Evolutionary conservation across 1,140 invertebrate species (phyloP).

Genomic region (Rhynchophorus ferrugineus): DNA sequence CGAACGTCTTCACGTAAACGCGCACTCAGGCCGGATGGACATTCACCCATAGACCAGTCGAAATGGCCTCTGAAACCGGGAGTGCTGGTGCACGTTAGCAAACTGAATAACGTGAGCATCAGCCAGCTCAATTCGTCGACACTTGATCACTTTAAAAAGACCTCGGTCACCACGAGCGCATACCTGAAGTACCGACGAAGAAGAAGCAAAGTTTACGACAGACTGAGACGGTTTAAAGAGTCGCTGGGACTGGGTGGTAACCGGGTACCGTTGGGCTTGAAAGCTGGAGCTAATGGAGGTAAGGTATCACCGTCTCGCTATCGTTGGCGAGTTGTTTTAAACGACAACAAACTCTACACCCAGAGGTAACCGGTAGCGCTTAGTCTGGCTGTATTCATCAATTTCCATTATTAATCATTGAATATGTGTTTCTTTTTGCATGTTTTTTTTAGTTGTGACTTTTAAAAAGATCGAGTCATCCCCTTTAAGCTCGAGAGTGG

Average conservation of each 20-base stretch:
- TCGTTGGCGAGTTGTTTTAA: slow-evolving; percentile 8
- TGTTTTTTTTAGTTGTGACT: slow-evolving; percentile 42
- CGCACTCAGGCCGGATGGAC: slow-evolving; percentile 33
- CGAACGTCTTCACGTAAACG: slow-evolving; percentile 1
- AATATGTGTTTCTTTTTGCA: no score
- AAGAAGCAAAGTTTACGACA: slow-evolving; percentile 37
- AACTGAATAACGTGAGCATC: slow-evolving; percentile 52
- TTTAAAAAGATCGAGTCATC: slow-evolving; percentile 43
- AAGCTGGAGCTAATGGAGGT: slow-evolving; percentile 35
- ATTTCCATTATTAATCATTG: no score
- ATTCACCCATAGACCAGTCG: slow-evolving; percentile 50
- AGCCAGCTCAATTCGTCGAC: slow-evolving; percentile 28
- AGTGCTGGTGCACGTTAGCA: slow-evolving; percentile 79
- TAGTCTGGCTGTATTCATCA: no score
- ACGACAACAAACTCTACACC: no score
- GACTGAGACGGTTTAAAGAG: slow-evolving; percentile 34
- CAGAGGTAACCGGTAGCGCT: no score
- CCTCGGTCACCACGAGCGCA: slow-evolving; percentile 26
- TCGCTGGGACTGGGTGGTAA: slow-evolving; percentile 30
- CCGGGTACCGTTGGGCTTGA: slow-evolving; percentile 33
- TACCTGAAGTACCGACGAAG: slow-evolving; percentile 30
- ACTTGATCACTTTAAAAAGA: slow-evolving; percentile 27
- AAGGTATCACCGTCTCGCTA: slow-evolving; percentile 18
- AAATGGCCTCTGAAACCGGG: slow-evolving; percentile 85
- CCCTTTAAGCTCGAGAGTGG: slow-evolving; percentile 27